These are phyloP conservation scores for Salvelinus alpinus DNA, from an alignment of 2,113 vertebrate genomes.

Conservation along the genomic window DNA sequence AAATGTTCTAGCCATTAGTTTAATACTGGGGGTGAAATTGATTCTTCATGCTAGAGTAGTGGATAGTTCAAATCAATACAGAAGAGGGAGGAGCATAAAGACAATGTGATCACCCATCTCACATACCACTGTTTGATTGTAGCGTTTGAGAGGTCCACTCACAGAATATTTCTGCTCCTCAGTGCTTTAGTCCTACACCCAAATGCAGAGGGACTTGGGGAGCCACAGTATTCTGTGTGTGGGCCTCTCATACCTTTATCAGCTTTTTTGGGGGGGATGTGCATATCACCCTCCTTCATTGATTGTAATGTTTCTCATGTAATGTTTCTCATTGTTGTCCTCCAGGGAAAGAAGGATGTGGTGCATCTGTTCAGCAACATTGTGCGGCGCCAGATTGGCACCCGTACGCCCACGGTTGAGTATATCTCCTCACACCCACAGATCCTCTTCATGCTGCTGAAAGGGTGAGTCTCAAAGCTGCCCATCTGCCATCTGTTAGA, in stretches of 20 bases:
- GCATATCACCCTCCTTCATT: not conserved
- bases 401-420: constrained; percentile 79
- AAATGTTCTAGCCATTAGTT: not conserved
- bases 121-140: not conserved
- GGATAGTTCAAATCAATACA: not conserved
- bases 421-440: constrained; percentile 80
- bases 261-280: not conserved
- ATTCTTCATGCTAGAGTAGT: not conserved
- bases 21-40: not conserved
- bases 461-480: constrained; percentile 69
- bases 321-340: not conserved
- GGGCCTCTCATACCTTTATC: not conserved
- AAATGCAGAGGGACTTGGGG: not conserved
- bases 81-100: not conserved
- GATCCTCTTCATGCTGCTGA: constrained; percentile 83
- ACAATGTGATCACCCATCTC: not conserved
- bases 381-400: constrained; percentile 80
- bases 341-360: constrained; percentile 82
- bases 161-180: too few species aligned
- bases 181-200: too few species aligned
- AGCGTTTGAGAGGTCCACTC: not conserved
- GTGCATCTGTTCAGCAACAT: constrained; percentile 83
- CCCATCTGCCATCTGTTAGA: not conserved
- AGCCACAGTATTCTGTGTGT: not conserved
- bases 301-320: constrained; percentile 8